phyloP scores from a whole-genome alignment of 2,797 vertebrate genomes.

The Mus caroli region DNA sequence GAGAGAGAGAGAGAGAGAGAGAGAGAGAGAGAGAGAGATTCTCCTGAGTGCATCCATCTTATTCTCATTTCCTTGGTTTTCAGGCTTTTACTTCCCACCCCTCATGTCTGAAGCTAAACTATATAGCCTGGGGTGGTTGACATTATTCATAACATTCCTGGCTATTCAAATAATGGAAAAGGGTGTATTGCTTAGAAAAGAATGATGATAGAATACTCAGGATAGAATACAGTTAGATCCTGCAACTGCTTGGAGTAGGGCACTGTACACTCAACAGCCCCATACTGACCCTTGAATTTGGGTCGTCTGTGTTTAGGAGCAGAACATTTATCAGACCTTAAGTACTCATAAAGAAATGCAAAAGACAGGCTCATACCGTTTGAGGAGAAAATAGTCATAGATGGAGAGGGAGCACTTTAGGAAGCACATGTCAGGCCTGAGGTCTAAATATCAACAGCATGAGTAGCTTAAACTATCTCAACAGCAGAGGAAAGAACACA shows the following conservation, averaged over 20 bases:
- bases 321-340: background rate
- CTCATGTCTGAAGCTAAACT: background rate
- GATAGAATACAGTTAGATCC: background rate
- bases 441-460: background rate
- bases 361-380: background rate
- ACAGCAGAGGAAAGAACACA: background rate
- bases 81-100: background rate
- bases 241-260: background rate
- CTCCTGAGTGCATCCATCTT: background rate
- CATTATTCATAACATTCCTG: background rate
- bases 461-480: background rate
- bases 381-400: background rate
- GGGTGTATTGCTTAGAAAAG: background rate
- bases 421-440: background rate
- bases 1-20: background rate
- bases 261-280: background rate
- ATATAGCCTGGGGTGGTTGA: background rate
- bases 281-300: background rate
- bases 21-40: background rate
- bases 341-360: background rate
- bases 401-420: background rate
- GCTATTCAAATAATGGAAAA: constrained; percentile 23
- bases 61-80: background rate
- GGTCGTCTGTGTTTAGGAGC: background rate
- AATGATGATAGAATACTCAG: background rate